phyloP scores from a whole-genome alignment of 2,888 invertebrate species.

The Empis stercorea region DNA sequence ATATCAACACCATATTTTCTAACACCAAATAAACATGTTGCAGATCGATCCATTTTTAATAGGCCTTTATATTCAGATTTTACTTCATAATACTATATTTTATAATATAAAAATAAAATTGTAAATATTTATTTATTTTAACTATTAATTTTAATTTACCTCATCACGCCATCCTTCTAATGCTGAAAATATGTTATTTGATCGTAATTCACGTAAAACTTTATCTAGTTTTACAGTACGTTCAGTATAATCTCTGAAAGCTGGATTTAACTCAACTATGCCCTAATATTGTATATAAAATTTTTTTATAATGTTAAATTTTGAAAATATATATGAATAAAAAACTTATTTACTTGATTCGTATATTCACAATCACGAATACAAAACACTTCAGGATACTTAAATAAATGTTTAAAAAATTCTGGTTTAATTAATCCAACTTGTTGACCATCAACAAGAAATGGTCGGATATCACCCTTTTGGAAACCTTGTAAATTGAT shows the following conservation, averaged over 20 bases:
- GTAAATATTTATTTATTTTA: no score
- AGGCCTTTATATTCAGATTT: slow-evolving; percentile 49
- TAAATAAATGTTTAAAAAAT: slow-evolving; percentile 65
- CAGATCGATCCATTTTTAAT: slow-evolving; percentile 80
- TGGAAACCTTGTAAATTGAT: slow-evolving; percentile 48
- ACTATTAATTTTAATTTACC: slow-evolving; percentile 37
- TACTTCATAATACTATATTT: slow-evolving; percentile 82
- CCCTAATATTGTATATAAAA: slow-evolving; percentile 53
- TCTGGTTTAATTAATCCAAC: slow-evolving; percentile 78
- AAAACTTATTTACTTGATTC: slow-evolving; percentile 19
- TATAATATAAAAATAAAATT: not conserved
- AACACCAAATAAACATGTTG: slow-evolving; percentile 86
- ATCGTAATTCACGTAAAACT: slow-evolving; percentile 62
- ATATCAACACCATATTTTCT: slow-evolving; percentile 91
- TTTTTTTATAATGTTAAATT: slow-evolving; percentile 5
- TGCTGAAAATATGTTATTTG: slow-evolving; percentile 64
- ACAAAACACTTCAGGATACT: slow-evolving; percentile 63
- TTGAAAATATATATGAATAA: no score
- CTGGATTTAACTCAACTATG: slow-evolving; percentile 73
- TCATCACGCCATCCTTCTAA: slow-evolving; percentile 90
- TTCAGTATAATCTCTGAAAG: slow-evolving; percentile 73
- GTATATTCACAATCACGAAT: slow-evolving; percentile 32
- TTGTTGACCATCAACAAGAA: slow-evolving; percentile 78
- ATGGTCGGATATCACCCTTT: slow-evolving; percentile 69
- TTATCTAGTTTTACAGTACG: slow-evolving; percentile 64